Conservation (phyloP, 2,888 invertebrate species). For the Dascillus cervinus region DNA sequence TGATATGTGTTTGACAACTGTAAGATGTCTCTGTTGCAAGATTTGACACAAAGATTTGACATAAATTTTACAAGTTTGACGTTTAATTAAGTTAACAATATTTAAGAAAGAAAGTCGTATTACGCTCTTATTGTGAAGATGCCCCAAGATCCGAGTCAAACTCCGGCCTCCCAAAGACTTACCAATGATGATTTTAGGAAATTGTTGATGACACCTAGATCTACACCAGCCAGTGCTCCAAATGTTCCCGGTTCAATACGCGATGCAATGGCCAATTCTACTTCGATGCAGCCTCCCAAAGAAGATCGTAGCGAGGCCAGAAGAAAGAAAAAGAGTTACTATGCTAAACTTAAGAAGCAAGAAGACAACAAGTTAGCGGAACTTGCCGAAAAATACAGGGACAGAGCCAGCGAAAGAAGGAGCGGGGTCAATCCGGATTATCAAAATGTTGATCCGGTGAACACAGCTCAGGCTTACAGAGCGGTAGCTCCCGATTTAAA, state of each 20-base stretch:
- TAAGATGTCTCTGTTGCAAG: no score
- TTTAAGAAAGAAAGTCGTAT: no score
- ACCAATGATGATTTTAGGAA: conserved; percentile 98
- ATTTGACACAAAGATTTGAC: no score
- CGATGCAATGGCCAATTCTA: conserved; percentile 57
- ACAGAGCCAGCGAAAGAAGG: conserved; percentile 82
- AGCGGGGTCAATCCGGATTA: conserved; percentile 79
- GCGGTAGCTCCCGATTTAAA: conserved; percentile 96
- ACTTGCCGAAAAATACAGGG: conserved; percentile 86
- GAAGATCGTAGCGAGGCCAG: conserved; percentile 77
- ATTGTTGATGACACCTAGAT: conserved; percentile 88
- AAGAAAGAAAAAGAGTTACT: conserved; percentile 90
- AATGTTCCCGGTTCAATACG: conserved; percentile 57
- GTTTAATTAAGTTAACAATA: no score
- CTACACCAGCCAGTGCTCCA: conserved; percentile 56
- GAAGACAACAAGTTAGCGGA: conserved; percentile 94
- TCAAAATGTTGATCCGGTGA: conserved; percentile 74
- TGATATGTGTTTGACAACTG: no score
- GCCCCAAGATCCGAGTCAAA: conserved; percentile 49
- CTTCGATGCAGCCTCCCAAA: conserved; percentile 38
- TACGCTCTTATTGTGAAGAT: conserved; percentile 41
- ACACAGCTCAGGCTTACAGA: conserved; percentile 61
- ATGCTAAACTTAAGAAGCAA: conserved; percentile 88
- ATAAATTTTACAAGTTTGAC: no score
- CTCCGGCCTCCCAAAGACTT: conserved; percentile 68